Evolutionary conservation across 2,797 vertebrate genomes (phyloP).

Genomic region (Macroramphosus scolopax): DNA sequence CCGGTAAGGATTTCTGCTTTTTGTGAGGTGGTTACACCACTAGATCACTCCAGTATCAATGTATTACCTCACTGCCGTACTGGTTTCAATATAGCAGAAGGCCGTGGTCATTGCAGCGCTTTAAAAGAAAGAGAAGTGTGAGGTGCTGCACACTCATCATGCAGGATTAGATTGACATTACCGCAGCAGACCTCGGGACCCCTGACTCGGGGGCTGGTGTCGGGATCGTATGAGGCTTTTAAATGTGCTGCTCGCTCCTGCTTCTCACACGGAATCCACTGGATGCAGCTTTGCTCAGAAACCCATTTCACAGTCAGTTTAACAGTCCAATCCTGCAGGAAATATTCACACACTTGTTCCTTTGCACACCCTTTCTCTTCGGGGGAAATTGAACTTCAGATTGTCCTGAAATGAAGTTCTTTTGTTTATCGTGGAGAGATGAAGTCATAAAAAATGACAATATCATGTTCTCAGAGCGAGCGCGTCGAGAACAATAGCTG

Average conservation of each 20-base stretch:
- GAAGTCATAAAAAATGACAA: conserved; percentile 61
- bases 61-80: background rate
- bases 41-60: background rate
- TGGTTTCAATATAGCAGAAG: background rate
- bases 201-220: conserved; percentile 20
- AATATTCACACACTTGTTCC: conserved; percentile 47
- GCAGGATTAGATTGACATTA: conserved; percentile 26
- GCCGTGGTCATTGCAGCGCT: background rate
- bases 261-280: conserved; percentile 14
- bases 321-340: conserved; percentile 46
- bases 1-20: background rate
- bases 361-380: conserved; percentile 36
- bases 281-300: conserved; percentile 29
- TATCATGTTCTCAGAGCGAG: conserved; percentile 49
- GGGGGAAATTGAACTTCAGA: conserved; percentile 47
- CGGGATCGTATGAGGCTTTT: conserved; percentile 34
- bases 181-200: conserved; percentile 21
- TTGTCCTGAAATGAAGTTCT: conserved; percentile 52
- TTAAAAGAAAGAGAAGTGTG: conserved; percentile 2
- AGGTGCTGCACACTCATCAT: background rate
- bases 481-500: conserved; percentile 42
- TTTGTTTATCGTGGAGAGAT: conserved; percentile 57
- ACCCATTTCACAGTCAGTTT: conserved; percentile 69
- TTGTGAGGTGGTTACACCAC: background rate
- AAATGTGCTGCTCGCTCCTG: conserved; percentile 35